Evolutionary conservation across 2,113 vertebrate genomes (phyloP).

Genomic region (Colius striatus): DNA sequence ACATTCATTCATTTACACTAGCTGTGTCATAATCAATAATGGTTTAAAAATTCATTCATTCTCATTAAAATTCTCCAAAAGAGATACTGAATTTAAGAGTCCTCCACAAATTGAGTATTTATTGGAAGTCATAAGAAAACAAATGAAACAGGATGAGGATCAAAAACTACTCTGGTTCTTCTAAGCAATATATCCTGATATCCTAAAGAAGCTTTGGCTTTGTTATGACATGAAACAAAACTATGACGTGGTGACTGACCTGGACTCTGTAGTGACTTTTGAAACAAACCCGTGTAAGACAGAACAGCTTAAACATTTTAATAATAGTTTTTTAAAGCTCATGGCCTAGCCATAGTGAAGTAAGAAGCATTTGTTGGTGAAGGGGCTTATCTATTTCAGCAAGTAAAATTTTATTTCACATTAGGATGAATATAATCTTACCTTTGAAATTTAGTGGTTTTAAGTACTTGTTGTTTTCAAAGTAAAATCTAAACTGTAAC

Average conservation of each 20-base stretch:
- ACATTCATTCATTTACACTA: slow-evolving; percentile 49
- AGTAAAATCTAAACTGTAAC: background rate
- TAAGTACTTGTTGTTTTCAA: background rate
- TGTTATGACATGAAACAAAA: background rate
- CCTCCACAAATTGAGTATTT: background rate
- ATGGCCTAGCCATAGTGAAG: background rate
- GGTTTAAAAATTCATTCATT: slow-evolving; percentile 24
- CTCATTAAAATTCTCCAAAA: slow-evolving; percentile 1
- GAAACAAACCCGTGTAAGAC: background rate
- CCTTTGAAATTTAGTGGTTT: background rate
- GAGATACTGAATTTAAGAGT: background rate
- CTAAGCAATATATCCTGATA: background rate
- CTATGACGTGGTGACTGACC: background rate
- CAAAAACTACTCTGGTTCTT: background rate
- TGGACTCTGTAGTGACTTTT: background rate
- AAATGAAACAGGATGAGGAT: background rate
- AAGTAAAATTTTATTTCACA: background rate
- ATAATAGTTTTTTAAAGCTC: background rate
- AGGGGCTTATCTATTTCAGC: background rate
- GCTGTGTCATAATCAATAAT: slow-evolving; percentile 25
- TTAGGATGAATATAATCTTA: background rate
- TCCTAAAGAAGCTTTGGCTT: background rate
- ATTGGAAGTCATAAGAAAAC: background rate
- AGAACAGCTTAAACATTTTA: background rate
- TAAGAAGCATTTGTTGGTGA: background rate